Conservation (phyloP, 2,888 invertebrate genomes). For the Liposcelis brunnea region DNA sequence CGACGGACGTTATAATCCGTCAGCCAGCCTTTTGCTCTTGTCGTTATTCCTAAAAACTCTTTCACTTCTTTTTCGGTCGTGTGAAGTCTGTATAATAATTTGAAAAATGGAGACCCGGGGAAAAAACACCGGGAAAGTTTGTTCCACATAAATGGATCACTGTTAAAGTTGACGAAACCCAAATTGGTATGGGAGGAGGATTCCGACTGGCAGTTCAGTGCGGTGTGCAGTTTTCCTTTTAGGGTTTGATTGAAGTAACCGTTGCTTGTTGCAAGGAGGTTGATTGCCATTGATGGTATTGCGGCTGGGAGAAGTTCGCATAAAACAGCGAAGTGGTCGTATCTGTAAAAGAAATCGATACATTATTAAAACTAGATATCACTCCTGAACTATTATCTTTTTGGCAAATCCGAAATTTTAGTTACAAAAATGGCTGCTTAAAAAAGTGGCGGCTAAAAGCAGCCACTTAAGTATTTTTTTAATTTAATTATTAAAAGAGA, state of each 20-base stretch:
- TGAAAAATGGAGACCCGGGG: constrained; percentile 40
- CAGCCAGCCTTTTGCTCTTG: constrained; percentile 35
- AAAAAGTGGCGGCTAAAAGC: no score
- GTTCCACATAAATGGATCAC: constrained; percentile 42
- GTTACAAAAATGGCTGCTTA: no score
- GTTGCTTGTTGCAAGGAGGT: constrained; percentile 36
- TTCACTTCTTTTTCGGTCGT: constrained; percentile 24
- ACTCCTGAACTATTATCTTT: no score
- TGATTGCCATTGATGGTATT: constrained; percentile 44
- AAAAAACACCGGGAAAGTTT: constrained; percentile 43
- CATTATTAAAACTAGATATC: constrained; percentile 27
- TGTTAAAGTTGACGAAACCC: constrained; percentile 36
- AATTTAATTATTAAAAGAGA: no score
- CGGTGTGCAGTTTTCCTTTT: constrained; percentile 28
- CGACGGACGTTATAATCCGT: constrained; percentile 50
- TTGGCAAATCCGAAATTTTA: no score
- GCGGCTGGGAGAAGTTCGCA: constrained; percentile 49
- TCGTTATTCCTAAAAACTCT: constrained; percentile 14
- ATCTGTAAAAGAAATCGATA: constrained; percentile 29
- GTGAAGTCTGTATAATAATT: constrained; percentile 27
- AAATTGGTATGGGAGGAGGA: constrained; percentile 13
- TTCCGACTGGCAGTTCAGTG: constrained; percentile 30
- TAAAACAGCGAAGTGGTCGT: constrained; percentile 51
- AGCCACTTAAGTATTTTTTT: no score
- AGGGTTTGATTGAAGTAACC: constrained; percentile 41